Evolutionary conservation across 2,888 invertebrate genomes (phyloP).

Genomic region (Lepidocyrtinus sp.): DNA sequence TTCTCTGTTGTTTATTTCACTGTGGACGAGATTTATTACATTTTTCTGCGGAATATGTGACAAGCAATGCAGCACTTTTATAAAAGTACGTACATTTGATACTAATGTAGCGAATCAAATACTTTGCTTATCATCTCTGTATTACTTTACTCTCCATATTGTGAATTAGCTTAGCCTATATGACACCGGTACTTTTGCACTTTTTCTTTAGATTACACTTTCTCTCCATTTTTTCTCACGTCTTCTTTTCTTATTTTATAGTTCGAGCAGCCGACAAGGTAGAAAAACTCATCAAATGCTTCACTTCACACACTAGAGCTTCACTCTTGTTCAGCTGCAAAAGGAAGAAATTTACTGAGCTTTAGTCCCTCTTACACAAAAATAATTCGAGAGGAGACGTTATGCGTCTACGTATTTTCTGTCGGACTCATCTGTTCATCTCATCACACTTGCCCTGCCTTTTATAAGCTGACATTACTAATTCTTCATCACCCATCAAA

Average conservation of each 20-base stretch:
- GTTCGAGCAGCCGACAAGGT: constrained; percentile 27
- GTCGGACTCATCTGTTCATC: constrained; percentile 43
- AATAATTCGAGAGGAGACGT: constrained; percentile 6
- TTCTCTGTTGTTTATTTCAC: constrained; percentile 5
- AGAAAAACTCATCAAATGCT: constrained; percentile 57
- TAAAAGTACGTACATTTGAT: constrained; percentile 31
- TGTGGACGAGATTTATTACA: constrained; percentile 44
- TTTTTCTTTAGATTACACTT: constrained; percentile 23
- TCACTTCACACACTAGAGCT: constrained; percentile 49
- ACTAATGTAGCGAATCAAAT: background rate
- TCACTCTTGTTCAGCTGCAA: background rate
- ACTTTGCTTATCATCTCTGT: too few species aligned
- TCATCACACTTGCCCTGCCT: too few species aligned
- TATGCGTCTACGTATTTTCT: background rate
- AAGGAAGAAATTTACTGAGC: too few species aligned
- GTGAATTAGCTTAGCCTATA: background rate
- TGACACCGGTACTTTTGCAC: constrained; percentile 22
- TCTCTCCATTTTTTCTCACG: constrained; percentile 5
- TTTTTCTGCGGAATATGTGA: constrained; percentile 31
- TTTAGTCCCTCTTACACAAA: too few species aligned
- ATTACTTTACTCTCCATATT: background rate
- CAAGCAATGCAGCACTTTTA: too few species aligned
- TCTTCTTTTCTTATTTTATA: background rate
- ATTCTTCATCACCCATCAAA: too few species aligned
- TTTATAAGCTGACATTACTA: too few species aligned